Base-by-base conservation (phyloP, 2,888 invertebrate genomes). In the Crepidodera aurea region DNA sequence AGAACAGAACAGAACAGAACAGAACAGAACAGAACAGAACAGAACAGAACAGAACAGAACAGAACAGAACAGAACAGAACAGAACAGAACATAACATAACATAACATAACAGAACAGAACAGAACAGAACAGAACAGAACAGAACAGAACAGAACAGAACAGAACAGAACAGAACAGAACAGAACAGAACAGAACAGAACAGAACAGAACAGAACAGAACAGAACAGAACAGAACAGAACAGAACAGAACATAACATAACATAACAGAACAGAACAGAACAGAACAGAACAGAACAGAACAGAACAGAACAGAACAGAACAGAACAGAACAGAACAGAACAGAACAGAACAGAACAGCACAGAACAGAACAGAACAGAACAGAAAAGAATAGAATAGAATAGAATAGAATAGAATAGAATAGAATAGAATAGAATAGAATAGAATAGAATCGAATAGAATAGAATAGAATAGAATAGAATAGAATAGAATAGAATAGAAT, bases 261-360 rank as follows among this genome's bases (percentile, higher is more conserved):
- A 66, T 44, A 60, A 60, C 19, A 48, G 48, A 60, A 60, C 19
- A 34, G 48, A 32, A 60, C 19, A 46, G 48, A 60, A 48, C 19
- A 15, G 16, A 60, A 60, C 19, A 46, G 39, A 29, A 60, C 19
- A 22, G 48, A 60, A 60, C 18, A 37, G 48, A 60, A 46, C 34
- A 13, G 44, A 46, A 61, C 25, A 25, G 51, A 48, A 63, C 22
- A 12, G 32, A 39, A 56, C 12, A 56, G 50, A 25, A 56, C 27
- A n/a, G 50, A 56, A 61, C 19, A 55, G 48, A 48, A 56, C 29
- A 18, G 56, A 40, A 62, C 25, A 44, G 34, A 42, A 62, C n/a
- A 22, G 50, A 34, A 44, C 16, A 25, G 53, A 44, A 54, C 29
- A 34, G 54, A 29, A 60, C 44, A 54, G 44, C 7, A 54, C 29